These are phyloP conservation scores for Heliconius aoede DNA, from an alignment of 2,888 invertebrate species.

Conservation along the genomic window DNA sequence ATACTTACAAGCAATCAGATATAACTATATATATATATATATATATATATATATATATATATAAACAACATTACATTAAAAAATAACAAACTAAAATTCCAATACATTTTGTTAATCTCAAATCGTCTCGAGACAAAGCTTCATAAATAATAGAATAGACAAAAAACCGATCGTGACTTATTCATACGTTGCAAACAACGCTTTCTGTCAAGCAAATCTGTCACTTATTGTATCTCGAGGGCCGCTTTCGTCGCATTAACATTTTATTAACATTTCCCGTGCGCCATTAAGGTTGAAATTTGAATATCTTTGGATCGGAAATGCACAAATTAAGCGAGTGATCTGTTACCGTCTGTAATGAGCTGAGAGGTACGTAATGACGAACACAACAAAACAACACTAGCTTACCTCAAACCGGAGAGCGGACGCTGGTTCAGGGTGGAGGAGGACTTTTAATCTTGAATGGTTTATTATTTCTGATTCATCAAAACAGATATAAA, in stretches of 20 bases:
- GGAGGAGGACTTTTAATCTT: conserved; percentile 58
- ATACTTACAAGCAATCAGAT: not conserved
- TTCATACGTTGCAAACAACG: conserved; percentile 78
- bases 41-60: no score
- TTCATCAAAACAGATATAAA: no score
- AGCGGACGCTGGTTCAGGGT: conserved; percentile 57
- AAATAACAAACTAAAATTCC: conserved; percentile 20
- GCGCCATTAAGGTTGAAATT: conserved; percentile 82
- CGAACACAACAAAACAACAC: conserved; percentile 80
- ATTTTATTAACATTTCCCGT: conserved; percentile 83
- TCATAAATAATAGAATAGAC: conserved; percentile 58
- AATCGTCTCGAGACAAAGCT: conserved; percentile 46
- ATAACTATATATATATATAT: no score
- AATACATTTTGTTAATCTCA: conserved; percentile 37
- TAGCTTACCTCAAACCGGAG: conserved; percentile 75
- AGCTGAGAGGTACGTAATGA: conserved; percentile 81
- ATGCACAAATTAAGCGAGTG: conserved; percentile 84
- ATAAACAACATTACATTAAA: conserved; percentile 1
- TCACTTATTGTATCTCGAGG: conserved; percentile 76
- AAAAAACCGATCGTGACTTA: conserved; percentile 82
- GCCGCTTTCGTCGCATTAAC: conserved; percentile 80
- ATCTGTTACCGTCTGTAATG: conserved; percentile 81
- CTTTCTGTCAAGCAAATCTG: conserved; percentile 82
- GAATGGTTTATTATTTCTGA: no score
- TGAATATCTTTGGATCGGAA: conserved; percentile 83